Percentiles rank a stretch among this genome's conserved stretches.
Evolutionary conservation across 2,797 vertebrate species (phyloP).

Genomic region (Diglossa cyanea): DNA sequence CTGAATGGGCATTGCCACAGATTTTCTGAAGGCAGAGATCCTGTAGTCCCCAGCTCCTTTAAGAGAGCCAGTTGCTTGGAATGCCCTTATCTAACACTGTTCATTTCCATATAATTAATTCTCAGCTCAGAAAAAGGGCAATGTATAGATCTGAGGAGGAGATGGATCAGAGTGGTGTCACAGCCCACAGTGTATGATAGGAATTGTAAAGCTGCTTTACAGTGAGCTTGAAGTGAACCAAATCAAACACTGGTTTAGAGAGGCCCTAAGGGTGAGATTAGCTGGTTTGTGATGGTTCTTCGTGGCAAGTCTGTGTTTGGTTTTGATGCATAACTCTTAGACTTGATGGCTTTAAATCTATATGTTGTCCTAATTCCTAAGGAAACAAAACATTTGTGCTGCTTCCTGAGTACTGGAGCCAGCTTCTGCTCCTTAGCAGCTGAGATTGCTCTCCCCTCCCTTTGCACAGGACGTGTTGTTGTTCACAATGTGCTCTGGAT

Average conservation of each 20-base stretch:
- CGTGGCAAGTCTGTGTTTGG: not conserved
- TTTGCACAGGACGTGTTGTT: not conserved
- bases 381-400: slow-evolving; percentile 48
- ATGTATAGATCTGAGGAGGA: slow-evolving; percentile 13
- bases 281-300: not conserved
- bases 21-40: not conserved
- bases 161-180: slow-evolving; percentile 37
- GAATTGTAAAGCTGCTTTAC: slow-evolving; percentile 36
- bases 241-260: slow-evolving; percentile 19
- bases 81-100: not conserved
- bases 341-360: not conserved
- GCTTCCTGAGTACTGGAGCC: slow-evolving; percentile 30
- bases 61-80: not conserved
- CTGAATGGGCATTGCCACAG: not conserved
- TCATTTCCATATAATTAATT: slow-evolving; percentile 45
- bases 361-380: slow-evolving; percentile 23
- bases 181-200: not conserved
- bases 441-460: not conserved
- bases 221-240: not conserved
- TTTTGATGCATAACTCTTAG: not conserved
- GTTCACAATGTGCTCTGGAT: not conserved
- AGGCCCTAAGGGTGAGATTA: not conserved
- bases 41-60: not conserved
- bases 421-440: slow-evolving; percentile 3
- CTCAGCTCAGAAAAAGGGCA: not conserved